Evolutionary conservation across 2,888 invertebrate genomes (phyloP).

Genomic region (Nomada flava): DNA sequence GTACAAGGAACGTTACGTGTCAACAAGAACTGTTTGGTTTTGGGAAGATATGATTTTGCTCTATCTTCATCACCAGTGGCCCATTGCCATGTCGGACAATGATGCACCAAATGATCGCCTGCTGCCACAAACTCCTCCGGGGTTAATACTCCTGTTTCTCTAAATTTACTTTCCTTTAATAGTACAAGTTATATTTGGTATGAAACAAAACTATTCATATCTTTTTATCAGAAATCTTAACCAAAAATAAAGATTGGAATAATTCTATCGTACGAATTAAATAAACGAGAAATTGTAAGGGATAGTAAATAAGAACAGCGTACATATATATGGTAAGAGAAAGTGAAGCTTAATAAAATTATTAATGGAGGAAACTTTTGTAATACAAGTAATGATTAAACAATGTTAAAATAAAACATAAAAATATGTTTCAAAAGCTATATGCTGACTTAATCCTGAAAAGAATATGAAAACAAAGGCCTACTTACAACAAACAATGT

Average conservation of each 20-base stretch:
- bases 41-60: conserved; percentile 94
- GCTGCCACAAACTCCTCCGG: conserved; percentile 99
- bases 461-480: conserved; percentile 16
- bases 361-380: too few species aligned
- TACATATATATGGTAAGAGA: background rate
- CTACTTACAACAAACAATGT: conserved; percentile 14
- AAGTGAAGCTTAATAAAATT: background rate
- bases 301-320: too few species aligned
- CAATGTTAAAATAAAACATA: background rate
- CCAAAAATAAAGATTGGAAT: background rate
- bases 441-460: background rate
- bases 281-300: background rate
- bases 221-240: too few species aligned
- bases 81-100: conserved; percentile 99
- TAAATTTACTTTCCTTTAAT: conserved; percentile 96
- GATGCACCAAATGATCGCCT: conserved; percentile 99
- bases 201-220: background rate
- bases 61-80: conserved; percentile 96
- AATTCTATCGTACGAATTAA: background rate
- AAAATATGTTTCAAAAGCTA: background rate
- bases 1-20: conserved; percentile 99
- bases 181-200: conserved; percentile 4
- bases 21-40: conserved; percentile 98
- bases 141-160: conserved; percentile 98
- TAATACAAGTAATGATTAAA: background rate